phyloP scores from a whole-genome alignment of 2,797 vertebrate genomes.

The Astyanax mexicanus region DNA sequence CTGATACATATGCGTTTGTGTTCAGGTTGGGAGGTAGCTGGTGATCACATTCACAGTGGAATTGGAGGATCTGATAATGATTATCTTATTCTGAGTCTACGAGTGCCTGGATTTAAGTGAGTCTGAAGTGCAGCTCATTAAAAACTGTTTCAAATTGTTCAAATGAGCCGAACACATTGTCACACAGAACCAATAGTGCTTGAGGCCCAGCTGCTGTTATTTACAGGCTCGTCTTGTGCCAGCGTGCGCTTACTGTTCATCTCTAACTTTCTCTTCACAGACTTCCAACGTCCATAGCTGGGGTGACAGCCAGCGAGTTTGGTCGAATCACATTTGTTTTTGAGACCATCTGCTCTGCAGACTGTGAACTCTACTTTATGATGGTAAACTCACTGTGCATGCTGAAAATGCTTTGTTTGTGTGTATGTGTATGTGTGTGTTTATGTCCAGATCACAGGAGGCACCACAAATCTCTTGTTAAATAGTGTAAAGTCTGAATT shows the following conservation, averaged over 20 bases:
- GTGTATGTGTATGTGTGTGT: too few species aligned
- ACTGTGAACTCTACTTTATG: slow-evolving; percentile 98
- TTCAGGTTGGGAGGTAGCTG: slow-evolving; percentile 96
- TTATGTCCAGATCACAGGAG: neutral
- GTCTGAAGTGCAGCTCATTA: slow-evolving; percentile 47
- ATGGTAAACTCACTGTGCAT: slow-evolving; percentile 81
- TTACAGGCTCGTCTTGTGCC: too few species aligned
- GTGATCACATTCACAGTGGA: slow-evolving; percentile 92
- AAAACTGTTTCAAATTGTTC: neutral
- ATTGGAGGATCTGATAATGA: slow-evolving; percentile 95
- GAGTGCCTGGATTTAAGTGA: slow-evolving; percentile 96
- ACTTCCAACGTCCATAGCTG: slow-evolving; percentile 88
- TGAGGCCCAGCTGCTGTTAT: slow-evolving; percentile 4
- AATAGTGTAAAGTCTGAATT: too few species aligned
- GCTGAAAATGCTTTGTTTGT: neutral
- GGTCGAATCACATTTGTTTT: slow-evolving; percentile 95
- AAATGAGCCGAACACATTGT: neutral
- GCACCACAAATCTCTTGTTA: too few species aligned
- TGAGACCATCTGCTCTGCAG: slow-evolving; percentile 89
- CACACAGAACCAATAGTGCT: neutral
- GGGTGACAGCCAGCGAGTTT: slow-evolving; percentile 85
- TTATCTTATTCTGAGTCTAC: slow-evolving; percentile 94
- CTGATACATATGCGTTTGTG: slow-evolving; percentile 4
- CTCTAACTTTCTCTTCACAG: slow-evolving; percentile 67
- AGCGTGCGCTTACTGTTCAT: neutral